Conservation (phyloP, 2,888 invertebrate species). For the Caenorhabditis sp. region DNA sequence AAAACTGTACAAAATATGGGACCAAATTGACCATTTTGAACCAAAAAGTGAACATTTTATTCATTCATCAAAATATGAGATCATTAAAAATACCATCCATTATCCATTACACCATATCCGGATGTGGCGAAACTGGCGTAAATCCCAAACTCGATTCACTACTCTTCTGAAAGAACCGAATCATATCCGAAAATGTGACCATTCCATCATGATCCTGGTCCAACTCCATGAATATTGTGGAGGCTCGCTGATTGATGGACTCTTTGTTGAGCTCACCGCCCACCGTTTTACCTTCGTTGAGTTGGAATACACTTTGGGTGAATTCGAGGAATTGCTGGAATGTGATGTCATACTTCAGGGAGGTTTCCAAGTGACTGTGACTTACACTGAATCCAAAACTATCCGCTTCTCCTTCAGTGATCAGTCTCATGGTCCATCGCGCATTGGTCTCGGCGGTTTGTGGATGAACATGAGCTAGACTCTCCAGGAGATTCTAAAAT, state of each 20-base stretch:
- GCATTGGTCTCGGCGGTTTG: slow-evolving; percentile 58
- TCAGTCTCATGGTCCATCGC: slow-evolving; percentile 63
- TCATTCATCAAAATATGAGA: too few relatives aligned
- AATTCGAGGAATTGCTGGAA: slow-evolving; percentile 39
- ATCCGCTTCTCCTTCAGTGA: slow-evolving; percentile 52
- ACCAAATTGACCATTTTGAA: too few relatives aligned
- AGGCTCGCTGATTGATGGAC: slow-evolving; percentile 52
- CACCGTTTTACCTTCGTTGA: slow-evolving; percentile 45
- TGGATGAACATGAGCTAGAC: slow-evolving; percentile 44
- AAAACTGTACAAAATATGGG: too few relatives aligned
- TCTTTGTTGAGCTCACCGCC: slow-evolving; percentile 43
- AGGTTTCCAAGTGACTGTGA: too few relatives aligned
- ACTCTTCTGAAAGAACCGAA: slow-evolving; percentile 45
- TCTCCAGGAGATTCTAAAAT: slow-evolving; percentile 49
- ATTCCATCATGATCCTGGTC: slow-evolving; percentile 53
- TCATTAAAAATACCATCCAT: too few relatives aligned
- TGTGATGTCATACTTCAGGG: too few relatives aligned
- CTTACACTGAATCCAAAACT: slow-evolving; percentile 49
- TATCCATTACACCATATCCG: not conserved
- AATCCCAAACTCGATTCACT: slow-evolving; percentile 29
- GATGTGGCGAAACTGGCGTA: slow-evolving; percentile 28
- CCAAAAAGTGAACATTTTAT: too few relatives aligned
- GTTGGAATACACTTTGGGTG: slow-evolving; percentile 60
- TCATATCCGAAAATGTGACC: slow-evolving; percentile 48
- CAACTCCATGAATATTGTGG: slow-evolving; percentile 46